Base-by-base conservation (phyloP, 2,888 invertebrate species). In the Steinernema scapterisci region DNA sequence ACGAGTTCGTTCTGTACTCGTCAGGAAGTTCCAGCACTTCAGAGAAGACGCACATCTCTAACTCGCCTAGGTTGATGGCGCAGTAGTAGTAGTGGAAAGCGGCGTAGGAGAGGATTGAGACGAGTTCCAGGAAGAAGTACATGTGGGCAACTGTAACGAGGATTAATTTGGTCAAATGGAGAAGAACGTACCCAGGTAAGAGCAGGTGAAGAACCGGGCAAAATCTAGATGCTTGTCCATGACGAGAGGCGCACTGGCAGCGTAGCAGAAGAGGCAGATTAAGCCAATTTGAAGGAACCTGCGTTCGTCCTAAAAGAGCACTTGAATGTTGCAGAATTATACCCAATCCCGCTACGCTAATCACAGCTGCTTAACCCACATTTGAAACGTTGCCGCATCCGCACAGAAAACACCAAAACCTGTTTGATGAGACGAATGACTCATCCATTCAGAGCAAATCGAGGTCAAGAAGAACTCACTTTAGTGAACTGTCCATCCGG, bases 191-290 rank as follows among this genome's bases (percentile, higher is more conserved):
- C 63, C 63, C 16, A 63, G 63, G 31, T 63, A 63, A 19, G 63
- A 63, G 63, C 63, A 63, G 6, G 63, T 63, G 31, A 63, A 63
- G 31, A 63, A 63, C 25, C 31, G 27, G 63, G 31, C 63, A 25
- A 63, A 63, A 16, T 63, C 38, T 27, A 63, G 63, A 31, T 63
- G 63, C 2, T 63, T 63, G 63, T 63, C 63, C 63, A 63, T 63
- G 31, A 63, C 31, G 31, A 63, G 63, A 2, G 63, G 63, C 5
- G 63, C 63, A 7, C 25, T 31, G 1, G 11, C 63, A 13, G 25
- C 63, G 38, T 63, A 63, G 63, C 16, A 31, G 16, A 63, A 23
- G 11, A 63, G 63, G 31, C 63, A 31, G 31, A 63, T 38, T 25
- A 63, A 16, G 16, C 31, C 16, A 31, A 38, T 63, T 63, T 27